These are phyloP conservation scores for Ooceraea biroi DNA, from an alignment of 1,140 invertebrate species.

Conservation along the genomic window DNA sequence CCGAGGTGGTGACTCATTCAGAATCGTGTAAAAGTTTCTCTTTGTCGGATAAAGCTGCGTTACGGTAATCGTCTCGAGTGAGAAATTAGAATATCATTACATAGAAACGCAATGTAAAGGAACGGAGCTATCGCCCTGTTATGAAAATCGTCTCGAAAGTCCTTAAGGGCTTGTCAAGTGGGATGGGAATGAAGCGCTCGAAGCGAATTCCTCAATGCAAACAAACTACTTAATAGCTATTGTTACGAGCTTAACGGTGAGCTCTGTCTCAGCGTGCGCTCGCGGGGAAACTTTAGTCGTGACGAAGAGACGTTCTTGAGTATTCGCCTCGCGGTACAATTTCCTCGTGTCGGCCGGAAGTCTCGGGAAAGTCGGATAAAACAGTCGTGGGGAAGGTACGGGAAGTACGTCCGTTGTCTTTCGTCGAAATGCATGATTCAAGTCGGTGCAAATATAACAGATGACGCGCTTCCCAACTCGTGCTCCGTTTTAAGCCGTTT, in stretches of 20 bases:
- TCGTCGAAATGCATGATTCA: slow-evolving; percentile 14
- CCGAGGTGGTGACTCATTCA: too few species aligned
- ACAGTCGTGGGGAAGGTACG: not conserved
- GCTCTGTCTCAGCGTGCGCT: slow-evolving; percentile 39
- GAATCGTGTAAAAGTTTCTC: not conserved
- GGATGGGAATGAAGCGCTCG: slow-evolving; percentile 56
- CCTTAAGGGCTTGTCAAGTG: slow-evolving; percentile 45
- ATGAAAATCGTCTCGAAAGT: slow-evolving; percentile 34
- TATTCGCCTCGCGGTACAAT: slow-evolving; percentile 55
- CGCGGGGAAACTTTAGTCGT: slow-evolving; percentile 35
- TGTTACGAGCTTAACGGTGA: slow-evolving; percentile 70
- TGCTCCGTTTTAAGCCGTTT: not conserved
- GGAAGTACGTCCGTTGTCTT: slow-evolving; percentile 13
- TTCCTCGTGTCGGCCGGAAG: slow-evolving; percentile 46
- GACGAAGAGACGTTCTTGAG: not conserved
- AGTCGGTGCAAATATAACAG: not conserved
- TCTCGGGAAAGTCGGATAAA: slow-evolving; percentile 50
- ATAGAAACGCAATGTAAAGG: slow-evolving; percentile 20
- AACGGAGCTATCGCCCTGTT: slow-evolving; percentile 11
- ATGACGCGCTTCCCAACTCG: slow-evolving; percentile 6
- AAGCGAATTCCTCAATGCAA: slow-evolving; percentile 80
- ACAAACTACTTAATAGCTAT: slow-evolving; percentile 83
- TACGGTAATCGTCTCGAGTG: not conserved
- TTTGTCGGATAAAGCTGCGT: not conserved
- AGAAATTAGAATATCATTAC: slow-evolving; percentile 38